Conservation (phyloP, 2,113 vertebrate genomes). For the Sinocyclocheilus anophthalmus region DNA sequence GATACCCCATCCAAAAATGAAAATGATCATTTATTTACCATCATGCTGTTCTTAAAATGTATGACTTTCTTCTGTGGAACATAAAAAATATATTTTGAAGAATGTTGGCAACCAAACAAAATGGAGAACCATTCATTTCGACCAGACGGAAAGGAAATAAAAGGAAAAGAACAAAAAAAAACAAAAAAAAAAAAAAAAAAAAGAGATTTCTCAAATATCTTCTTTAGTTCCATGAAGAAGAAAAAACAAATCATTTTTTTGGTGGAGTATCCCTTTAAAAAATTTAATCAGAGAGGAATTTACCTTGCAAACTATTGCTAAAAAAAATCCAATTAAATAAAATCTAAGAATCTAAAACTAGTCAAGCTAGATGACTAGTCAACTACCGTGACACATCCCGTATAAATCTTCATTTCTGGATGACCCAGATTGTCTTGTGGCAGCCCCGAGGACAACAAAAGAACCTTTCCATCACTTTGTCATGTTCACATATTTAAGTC, state of each 20-base stretch:
- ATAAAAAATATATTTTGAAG: neutral
- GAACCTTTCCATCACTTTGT: slow-evolving; percentile 31
- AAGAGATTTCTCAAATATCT: too few relatives aligned
- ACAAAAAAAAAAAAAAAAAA: too few relatives aligned
- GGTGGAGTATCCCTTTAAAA: neutral
- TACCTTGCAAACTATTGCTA: neutral
- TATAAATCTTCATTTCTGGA: slow-evolving; percentile 16
- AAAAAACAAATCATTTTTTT: neutral
- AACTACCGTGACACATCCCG: neutral
- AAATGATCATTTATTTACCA: too few relatives aligned
- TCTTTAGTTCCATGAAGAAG: neutral
- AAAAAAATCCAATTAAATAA: neutral
- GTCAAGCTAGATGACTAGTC: neutral
- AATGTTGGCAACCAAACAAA: neutral
- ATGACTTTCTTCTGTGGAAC: neutral
- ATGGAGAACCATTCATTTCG: neutral
- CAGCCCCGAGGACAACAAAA: slow-evolving; percentile 19
- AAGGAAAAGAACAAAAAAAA: too few relatives aligned
- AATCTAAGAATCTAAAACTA: neutral
- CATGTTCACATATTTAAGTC: slow-evolving; percentile 43
- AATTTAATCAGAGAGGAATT: neutral
- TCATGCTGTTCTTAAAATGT: neutral
- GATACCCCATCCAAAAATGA: too few relatives aligned
- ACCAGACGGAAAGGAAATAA: too few relatives aligned
- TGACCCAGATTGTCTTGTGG: slow-evolving; percentile 25